Conservation (phyloP, 2,888 invertebrate species). For the Homarus gammarus region DNA sequence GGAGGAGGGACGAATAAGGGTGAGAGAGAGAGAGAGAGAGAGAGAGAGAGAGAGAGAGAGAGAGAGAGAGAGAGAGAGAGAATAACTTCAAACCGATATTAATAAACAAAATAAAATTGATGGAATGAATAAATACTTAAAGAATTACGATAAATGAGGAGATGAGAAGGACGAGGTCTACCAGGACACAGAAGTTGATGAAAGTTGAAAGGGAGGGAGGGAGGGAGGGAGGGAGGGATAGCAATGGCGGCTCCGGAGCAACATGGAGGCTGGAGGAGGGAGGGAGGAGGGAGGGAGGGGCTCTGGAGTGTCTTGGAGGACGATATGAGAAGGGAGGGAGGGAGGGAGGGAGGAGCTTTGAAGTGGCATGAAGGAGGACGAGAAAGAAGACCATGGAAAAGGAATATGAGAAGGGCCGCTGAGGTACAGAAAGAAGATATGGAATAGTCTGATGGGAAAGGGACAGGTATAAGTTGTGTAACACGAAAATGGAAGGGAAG, state of each 20-base stretch:
- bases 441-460: not conserved
- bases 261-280: slow-evolving; percentile 2
- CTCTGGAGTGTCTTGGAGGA: not conserved
- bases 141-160: no score
- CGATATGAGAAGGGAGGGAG: not conserved
- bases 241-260: slow-evolving; percentile 3
- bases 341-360: not conserved
- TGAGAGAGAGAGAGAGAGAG: slow-evolving; percentile 22
- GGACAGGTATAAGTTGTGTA: not conserved
- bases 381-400: not conserved
- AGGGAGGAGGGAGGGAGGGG: not conserved
- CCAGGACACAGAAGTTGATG: not conserved
- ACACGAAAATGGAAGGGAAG: not conserved
- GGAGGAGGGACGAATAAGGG: slow-evolving; percentile 12
- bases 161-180: no score
- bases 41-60: not conserved
- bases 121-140: not conserved
- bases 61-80: not conserved
- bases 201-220: no score
- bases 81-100: not conserved
- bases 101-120: not conserved
- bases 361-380: not conserved
- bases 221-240: not conserved
- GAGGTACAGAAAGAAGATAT: not conserved
- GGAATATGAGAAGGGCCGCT: not conserved